A percentile compares a stretch with the other conserved stretches of the same genome.
Conservation (phyloP, 2,797 vertebrate species). For the Champsocephalus gunnari region DNA sequence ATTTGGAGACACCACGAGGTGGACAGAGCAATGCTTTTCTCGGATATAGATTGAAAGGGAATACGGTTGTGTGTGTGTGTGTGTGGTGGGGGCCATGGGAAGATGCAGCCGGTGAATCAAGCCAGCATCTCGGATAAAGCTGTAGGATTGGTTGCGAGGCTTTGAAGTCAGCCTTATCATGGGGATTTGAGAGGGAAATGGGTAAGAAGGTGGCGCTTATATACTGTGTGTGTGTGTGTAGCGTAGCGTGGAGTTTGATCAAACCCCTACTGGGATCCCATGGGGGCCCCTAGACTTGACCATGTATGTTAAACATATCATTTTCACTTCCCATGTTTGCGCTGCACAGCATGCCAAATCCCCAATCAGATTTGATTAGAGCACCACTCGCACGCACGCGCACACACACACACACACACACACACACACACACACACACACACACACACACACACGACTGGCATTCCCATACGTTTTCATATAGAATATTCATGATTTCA, state of each 20-base stretch:
- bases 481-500: conserved; percentile 65
- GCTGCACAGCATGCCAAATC: conserved; percentile 56
- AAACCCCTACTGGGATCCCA: conserved; percentile 52
- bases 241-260: conserved; percentile 59
- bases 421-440: conserved; percentile 22
- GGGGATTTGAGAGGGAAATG: conserved; percentile 62
- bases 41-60: conserved; percentile 35
- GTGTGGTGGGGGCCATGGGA: conserved; percentile 65
- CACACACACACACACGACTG: conserved; percentile 3
- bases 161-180: conserved; percentile 79
- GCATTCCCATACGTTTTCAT: conserved; percentile 29
- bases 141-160: conserved; percentile 70
- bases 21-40: conserved; percentile 42
- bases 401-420: conserved; percentile 32
- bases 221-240: conserved; percentile 21
- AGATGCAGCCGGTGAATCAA: conserved; percentile 71
- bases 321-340: conserved; percentile 64
- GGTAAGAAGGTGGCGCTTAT: conserved; percentile 63
- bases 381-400: background rate
- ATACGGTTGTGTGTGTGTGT: conserved; percentile 9
- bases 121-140: conserved; percentile 75
- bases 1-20: conserved; percentile 25
- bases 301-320: conserved; percentile 76
- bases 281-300: conserved; percentile 60
- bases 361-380: conserved; percentile 58